Evolutionary conservation across 1,140 invertebrate genomes (phyloP), one percentile per base, ranked within the genome.

Genomic region (Rhizoglyphus robini): DNA sequence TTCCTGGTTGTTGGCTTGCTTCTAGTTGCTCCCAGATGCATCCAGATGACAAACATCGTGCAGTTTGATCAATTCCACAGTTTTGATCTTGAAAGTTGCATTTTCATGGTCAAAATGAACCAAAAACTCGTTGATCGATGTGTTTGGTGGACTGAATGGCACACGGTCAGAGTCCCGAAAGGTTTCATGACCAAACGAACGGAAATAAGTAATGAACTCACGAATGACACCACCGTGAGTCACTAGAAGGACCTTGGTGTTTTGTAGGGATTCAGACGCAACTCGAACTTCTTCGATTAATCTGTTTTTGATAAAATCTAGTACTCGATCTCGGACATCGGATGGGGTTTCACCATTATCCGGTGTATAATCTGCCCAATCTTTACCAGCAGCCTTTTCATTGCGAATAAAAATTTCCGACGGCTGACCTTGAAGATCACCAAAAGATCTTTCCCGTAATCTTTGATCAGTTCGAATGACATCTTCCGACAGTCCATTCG

Each of bases 161-260:
- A n/a, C 23, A 4, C 13, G 47, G 13, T 51, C 23, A 15, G 8
- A 5, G 8, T 8, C 8, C 8, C 5, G 15, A 32, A 54, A 46
- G 41, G 41, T 15, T 15, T 46, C 15, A 46, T 46, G 41, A 23
- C 41, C 41, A 23, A 46, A 46, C 23, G 51, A 54, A 8, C 25
- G 15, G 48, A 68, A 62, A 41, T 25, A 66, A 32, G 32, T 48
- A 3, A 67, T 63, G 13, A 67, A 47, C 31, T 68, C 54, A 5
- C 67, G 65, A 30, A 68, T 62, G 20, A 66, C 65, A 2, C 67
- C 67, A 27, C 67, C 67, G 46, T 68, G 67, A 48, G 64, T 30
- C 20, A 68, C 67, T 18, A 68, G 62, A 23, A 68, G 20, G 13
- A 67, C 25, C 27, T 68, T 18, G 4, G 8, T 11, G 5, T 67